Percentiles rank a stretch among this genome's conserved stretches.
phyloP scores from a whole-genome alignment of 2,888 invertebrate species.

The Zonitis immaculata region DNA sequence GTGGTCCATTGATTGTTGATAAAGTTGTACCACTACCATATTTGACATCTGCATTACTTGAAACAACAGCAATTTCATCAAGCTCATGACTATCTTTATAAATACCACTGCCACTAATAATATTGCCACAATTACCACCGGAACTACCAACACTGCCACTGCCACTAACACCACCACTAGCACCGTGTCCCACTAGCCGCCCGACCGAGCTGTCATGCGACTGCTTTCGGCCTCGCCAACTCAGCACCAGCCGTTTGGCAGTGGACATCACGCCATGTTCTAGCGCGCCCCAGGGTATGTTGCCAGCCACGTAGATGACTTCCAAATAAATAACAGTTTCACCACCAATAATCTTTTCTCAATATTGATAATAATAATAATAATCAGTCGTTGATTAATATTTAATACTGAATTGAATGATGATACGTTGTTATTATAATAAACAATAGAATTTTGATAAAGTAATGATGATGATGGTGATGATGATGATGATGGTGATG shows the following conservation, averaged over 20 bases:
- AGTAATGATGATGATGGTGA: not conserved
- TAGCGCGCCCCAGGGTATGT: constrained; percentile 26
- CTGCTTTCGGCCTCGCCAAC: constrained; percentile 58
- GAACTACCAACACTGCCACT: no score
- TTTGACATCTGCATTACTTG: constrained; percentile 54
- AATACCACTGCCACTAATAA: constrained; percentile 7
- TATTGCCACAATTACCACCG: no score
- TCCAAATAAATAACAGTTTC: constrained; percentile 5
- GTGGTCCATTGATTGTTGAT: constrained; percentile 57
- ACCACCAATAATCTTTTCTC: not conserved
- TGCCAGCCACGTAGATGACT: constrained; percentile 17
- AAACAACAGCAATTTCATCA: constrained; percentile 65
- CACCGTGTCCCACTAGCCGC: constrained; percentile 49
- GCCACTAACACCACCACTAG: constrained; percentile 38
- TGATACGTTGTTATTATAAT: not conserved
- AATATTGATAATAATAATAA: no score
- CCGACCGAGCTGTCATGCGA: constrained; percentile 52
- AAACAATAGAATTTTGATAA: not conserved
- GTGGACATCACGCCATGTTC: constrained; percentile 55
- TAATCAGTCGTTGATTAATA: not conserved
- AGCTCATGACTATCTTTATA: constrained; percentile 52
- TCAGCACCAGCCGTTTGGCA: constrained; percentile 60
- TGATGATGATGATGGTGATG: not conserved
- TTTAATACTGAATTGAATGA: not conserved
- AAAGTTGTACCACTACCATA: constrained; percentile 55